A percentile compares a stretch with the other conserved stretches of the same genome.
Conservation (phyloP, 2,797 vertebrate species). For the Helicolenus hilgendorfi region DNA sequence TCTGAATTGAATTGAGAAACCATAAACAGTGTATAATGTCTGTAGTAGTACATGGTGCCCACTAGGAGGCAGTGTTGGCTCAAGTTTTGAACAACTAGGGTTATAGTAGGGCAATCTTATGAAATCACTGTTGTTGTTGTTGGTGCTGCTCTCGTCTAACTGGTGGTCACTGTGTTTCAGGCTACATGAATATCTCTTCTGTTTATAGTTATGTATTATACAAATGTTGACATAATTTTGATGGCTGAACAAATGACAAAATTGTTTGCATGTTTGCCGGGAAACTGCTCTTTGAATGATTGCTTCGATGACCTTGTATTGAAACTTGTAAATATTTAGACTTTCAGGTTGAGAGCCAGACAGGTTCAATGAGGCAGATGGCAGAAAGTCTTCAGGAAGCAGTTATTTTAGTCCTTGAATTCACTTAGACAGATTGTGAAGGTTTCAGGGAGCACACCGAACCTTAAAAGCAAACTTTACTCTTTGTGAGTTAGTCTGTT, state of each 20-base stretch:
- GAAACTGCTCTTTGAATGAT: background rate
- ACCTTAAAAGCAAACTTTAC: constrained; percentile 57
- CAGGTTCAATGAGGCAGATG: background rate
- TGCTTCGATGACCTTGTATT: background rate
- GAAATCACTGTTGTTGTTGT: background rate
- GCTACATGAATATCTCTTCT: background rate
- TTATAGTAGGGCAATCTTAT: background rate
- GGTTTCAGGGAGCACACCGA: constrained; percentile 32
- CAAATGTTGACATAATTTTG: background rate
- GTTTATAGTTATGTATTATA: background rate
- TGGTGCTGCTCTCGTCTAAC: background rate
- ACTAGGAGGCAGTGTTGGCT: constrained; percentile 59
- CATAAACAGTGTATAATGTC: background rate
- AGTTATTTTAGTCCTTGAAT: constrained; percentile 39
- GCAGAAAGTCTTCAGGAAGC: background rate
- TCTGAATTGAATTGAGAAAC: background rate
- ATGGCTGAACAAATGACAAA: background rate
- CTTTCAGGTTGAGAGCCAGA: background rate
- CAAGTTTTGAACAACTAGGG: background rate
- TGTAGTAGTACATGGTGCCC: constrained; percentile 28
- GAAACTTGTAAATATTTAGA: constrained; percentile 1
- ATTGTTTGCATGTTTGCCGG: background rate
- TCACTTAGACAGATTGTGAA: constrained; percentile 46
- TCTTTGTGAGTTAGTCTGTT: constrained; percentile 41
- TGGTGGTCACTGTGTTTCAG: background rate